Percentiles rank a stretch among this genome's conserved stretches.
Conservation (phyloP, 1,140 invertebrate species). For the Drepana arcuata region DNA sequence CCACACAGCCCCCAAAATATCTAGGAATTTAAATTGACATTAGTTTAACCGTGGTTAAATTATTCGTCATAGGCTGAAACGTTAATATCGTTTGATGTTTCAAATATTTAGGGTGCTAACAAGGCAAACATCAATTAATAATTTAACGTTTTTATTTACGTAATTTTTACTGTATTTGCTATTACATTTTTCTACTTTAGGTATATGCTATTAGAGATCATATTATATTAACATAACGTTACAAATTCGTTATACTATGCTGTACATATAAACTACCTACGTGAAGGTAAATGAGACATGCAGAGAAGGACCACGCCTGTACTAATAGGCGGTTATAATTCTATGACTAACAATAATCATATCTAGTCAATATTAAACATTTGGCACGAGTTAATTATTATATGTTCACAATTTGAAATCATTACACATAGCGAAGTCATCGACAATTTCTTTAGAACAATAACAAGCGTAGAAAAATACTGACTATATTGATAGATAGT, state of each 20-base stretch:
- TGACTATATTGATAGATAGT: background rate
- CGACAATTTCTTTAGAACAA: slow-evolving; percentile 16
- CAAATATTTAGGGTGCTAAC: background rate
- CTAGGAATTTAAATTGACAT: slow-evolving; percentile 8
- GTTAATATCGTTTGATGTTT: too few relatives aligned
- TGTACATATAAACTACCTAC: slow-evolving; percentile 42
- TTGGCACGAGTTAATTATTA: slow-evolving; percentile 33
- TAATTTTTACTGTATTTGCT: slow-evolving; percentile 50
- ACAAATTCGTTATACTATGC: slow-evolving; percentile 42
- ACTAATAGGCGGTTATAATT: too few relatives aligned
- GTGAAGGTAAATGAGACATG: too few relatives aligned
- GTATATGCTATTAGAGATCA: slow-evolving; percentile 43
- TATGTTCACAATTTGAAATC: too few relatives aligned
- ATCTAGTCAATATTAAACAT: too few relatives aligned
- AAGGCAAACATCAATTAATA: slow-evolving; percentile 32
- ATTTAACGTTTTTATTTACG: slow-evolving; percentile 67
- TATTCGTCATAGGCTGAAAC: too few relatives aligned
- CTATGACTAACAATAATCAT: too few relatives aligned
- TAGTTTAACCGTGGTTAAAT: too few relatives aligned
- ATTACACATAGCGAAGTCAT: too few relatives aligned
- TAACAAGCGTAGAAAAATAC: slow-evolving; percentile 23
- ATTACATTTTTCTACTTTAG: slow-evolving; percentile 48
- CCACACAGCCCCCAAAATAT: slow-evolving; percentile 10
- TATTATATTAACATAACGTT: slow-evolving; percentile 31
- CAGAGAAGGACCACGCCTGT: too few relatives aligned